These are phyloP conservation scores for Aradophagus sp. DNA, from an alignment of 1,140 invertebrate genomes.

Conservation along the genomic window DNA sequence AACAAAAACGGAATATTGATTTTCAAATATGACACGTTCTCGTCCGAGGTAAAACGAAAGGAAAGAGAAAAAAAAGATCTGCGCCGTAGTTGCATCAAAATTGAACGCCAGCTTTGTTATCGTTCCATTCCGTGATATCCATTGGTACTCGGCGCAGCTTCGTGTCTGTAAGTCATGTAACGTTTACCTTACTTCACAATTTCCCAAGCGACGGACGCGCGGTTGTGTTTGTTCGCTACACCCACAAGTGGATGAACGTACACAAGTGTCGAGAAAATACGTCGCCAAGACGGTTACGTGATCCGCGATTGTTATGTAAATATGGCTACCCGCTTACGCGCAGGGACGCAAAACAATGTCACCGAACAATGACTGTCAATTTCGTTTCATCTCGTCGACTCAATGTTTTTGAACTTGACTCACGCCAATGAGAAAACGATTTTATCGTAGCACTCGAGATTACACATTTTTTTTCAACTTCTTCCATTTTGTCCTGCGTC, in stretches of 20 bases:
- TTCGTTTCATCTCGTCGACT: constrained; percentile 63
- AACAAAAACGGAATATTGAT: no score
- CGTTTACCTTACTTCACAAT: constrained; percentile 51
- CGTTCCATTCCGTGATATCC: constrained; percentile 35
- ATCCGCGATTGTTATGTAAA: constrained; percentile 74
- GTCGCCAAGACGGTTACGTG: constrained; percentile 70
- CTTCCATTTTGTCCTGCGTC: no score
- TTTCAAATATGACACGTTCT: constrained; percentile 2
- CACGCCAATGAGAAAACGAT: constrained; percentile 27
- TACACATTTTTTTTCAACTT: no score
- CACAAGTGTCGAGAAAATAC: constrained; percentile 56
- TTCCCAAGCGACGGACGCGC: constrained; percentile 59
- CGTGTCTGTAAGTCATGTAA: constrained; percentile 44
- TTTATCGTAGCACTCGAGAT: not conserved
- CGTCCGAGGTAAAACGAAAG: no score
- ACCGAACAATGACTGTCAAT: constrained; percentile 63
- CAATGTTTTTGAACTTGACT: constrained; percentile 58
- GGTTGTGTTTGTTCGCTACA: constrained; percentile 56
- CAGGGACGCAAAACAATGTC: constrained; percentile 65
- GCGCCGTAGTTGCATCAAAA: constrained; percentile 29
- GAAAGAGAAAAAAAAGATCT: no score
- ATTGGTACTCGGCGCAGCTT: constrained; percentile 52
- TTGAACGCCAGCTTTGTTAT: constrained; percentile 30
- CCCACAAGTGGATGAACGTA: constrained; percentile 50
- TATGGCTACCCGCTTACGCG: constrained; percentile 65